Conservation (phyloP, 1,140 invertebrate species). For the Pseudomyrmex sp. region DNA sequence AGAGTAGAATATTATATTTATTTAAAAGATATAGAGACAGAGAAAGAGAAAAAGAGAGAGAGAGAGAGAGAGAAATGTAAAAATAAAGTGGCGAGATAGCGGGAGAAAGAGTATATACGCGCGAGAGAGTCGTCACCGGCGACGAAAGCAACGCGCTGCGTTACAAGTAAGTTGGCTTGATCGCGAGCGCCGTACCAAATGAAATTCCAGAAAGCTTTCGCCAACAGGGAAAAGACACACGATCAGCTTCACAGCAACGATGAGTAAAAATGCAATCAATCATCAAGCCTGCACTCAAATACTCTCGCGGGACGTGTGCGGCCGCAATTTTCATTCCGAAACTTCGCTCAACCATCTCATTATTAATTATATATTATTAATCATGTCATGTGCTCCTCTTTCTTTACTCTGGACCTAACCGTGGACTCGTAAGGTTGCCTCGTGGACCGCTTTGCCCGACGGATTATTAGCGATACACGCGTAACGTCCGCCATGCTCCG, state of each 20-base stretch:
- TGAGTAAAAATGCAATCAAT: constrained; percentile 69
- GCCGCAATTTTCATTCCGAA: constrained; percentile 66
- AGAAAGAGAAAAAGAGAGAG: constrained; percentile 68
- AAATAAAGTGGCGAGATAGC: constrained; percentile 29
- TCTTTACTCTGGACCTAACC: constrained; percentile 83
- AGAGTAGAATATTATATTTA: too few species aligned
- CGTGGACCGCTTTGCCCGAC: constrained; percentile 87
- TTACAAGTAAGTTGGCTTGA: constrained; percentile 20
- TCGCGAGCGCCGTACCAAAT: constrained; percentile 51
- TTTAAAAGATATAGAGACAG: constrained; percentile 55
- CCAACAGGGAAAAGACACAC: constrained; percentile 66
- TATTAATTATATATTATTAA: constrained; percentile 52
- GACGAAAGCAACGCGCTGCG: constrained; percentile 74
- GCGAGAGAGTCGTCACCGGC: constrained; percentile 64
- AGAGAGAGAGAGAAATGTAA: constrained; percentile 46
- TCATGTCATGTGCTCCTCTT: constrained; percentile 61
- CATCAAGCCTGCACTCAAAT: constrained; percentile 69
- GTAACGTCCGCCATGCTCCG: constrained; percentile 87
- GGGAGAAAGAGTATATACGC: constrained; percentile 34
- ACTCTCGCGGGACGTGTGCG: constrained; percentile 56
- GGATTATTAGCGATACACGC: constrained; percentile 89
- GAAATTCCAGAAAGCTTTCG: constrained; percentile 72
- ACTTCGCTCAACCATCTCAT: constrained; percentile 56
- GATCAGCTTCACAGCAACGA: constrained; percentile 72
- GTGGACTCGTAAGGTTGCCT: constrained; percentile 86